Evolutionary conservation across 2,797 vertebrate genomes (phyloP).

Genomic region (Myripristis murdjan): DNA sequence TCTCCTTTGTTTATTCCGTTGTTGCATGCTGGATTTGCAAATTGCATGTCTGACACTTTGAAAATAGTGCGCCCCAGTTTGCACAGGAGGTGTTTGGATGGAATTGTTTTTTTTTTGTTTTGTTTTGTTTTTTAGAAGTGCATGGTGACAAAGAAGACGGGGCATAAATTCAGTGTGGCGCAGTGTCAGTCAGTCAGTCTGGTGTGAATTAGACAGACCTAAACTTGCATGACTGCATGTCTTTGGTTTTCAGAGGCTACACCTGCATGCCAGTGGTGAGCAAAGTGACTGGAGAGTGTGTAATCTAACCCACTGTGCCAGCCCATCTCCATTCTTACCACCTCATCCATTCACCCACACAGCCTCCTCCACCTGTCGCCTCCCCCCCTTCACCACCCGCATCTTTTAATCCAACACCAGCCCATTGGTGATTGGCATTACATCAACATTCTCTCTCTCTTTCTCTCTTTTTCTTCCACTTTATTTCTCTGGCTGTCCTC

Average conservation of each 20-base stretch:
- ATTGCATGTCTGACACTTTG: constrained; percentile 28
- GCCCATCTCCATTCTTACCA: constrained; percentile 43
- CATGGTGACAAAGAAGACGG: constrained; percentile 19
- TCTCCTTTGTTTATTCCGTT: neutral
- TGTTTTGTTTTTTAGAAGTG: constrained; percentile 22
- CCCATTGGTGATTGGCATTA: constrained; percentile 73
- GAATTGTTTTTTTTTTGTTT: no score
- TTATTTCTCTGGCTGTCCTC: constrained; percentile 17
- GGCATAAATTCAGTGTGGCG: neutral
- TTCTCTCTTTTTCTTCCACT: constrained; percentile 42
- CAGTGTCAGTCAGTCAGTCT: rapidly evolving
- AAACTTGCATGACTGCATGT: constrained; percentile 34
- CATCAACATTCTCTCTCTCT: constrained; percentile 76
- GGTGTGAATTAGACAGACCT: neutral
- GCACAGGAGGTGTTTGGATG: constrained; percentile 11
- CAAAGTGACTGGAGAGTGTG: constrained; percentile 25
- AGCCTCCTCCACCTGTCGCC: constrained; percentile 19
- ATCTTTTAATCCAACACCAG: constrained; percentile 66
- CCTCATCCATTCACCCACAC: constrained; percentile 19
- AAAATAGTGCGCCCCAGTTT: no score
- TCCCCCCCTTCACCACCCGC: constrained; percentile 34
- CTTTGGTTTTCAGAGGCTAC: neutral
- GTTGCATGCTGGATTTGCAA: constrained; percentile 50
- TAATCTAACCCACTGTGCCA: constrained; percentile 39
- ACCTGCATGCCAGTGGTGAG: constrained; percentile 68